Evolutionary conservation across 2,888 invertebrate species (phyloP).

Genomic region (Eristalis arbustorum): DNA sequence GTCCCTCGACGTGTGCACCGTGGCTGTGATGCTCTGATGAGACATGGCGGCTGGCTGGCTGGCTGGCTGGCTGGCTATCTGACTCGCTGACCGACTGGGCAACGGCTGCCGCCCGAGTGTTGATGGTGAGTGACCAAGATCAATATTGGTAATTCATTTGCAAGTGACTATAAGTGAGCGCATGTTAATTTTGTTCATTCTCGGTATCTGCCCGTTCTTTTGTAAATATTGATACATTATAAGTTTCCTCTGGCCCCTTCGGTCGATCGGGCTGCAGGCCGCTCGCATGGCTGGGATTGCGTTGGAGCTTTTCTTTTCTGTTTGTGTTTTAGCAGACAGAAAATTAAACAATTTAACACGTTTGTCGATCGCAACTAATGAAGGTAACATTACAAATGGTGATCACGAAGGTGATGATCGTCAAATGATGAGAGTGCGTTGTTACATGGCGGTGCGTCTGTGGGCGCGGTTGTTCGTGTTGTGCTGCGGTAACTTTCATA

Average conservation of each 20-base stretch:
- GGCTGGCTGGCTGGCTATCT: constrained; percentile 20
- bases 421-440: constrained; percentile 51
- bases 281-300: constrained; percentile 1
- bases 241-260: constrained; percentile 21
- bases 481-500: not conserved
- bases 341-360: constrained; percentile 70
- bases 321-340: constrained; percentile 70
- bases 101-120: constrained; percentile 10
- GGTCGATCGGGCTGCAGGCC: not conserved
- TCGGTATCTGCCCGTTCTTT: constrained; percentile 58
- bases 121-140: constrained; percentile 68
- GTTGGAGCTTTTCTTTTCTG: constrained; percentile 8
- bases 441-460: constrained; percentile 10
- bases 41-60: constrained; percentile 10
- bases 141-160: constrained; percentile 69
- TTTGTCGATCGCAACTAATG: constrained; percentile 60
- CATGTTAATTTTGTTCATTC: constrained; percentile 55
- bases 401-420: constrained; percentile 28
- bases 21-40: constrained; percentile 25
- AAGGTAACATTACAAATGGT: constrained; percentile 37
- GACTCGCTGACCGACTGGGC: constrained; percentile 30
- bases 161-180: constrained; percentile 65
- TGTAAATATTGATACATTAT: constrained; percentile 66
- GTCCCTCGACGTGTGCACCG: constrained; percentile 57
- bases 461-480: not conserved